These are phyloP conservation scores for Sphaeridia pumilis DNA, from an alignment of 2,888 invertebrate species.

Conservation along the genomic window DNA sequence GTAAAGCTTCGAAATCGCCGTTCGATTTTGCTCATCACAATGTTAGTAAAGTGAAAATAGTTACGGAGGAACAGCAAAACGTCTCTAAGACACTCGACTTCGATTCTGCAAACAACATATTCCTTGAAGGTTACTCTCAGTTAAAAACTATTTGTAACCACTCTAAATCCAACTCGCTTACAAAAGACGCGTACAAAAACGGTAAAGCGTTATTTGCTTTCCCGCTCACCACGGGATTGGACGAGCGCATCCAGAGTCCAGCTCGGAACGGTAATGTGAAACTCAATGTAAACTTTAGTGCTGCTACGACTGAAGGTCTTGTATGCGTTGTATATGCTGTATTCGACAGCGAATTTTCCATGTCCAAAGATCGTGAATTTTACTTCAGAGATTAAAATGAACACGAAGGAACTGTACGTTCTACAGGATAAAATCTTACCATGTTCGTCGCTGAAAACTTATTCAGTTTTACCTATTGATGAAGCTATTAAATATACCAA, in stretches of 20 bases:
- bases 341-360: not conserved
- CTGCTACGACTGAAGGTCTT: not conserved
- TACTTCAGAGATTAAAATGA: no score
- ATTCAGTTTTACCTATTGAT: no score
- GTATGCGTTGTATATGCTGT: not conserved
- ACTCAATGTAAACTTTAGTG: not conserved
- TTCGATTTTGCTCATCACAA: no score
- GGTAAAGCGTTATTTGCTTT: not conserved
- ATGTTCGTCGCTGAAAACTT: no score
- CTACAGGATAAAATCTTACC: no score
- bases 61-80: no score
- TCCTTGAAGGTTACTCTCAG: not conserved
- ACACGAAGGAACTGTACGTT: no score
- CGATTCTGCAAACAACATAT: not conserved
- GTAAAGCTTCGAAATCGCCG: no score
- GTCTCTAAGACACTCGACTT: no score
- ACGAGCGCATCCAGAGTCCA: not conserved
- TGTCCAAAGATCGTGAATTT: not conserved
- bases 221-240: not conserved
- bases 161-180: not conserved
- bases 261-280: not conserved
- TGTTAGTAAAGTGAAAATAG: no score
- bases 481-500: no score
- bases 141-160: not conserved
- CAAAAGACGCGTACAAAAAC: not conserved